These are phyloP conservation scores for Aix galericulata DNA, from an alignment of 2,113 vertebrate species.

Conservation along the genomic window DNA sequence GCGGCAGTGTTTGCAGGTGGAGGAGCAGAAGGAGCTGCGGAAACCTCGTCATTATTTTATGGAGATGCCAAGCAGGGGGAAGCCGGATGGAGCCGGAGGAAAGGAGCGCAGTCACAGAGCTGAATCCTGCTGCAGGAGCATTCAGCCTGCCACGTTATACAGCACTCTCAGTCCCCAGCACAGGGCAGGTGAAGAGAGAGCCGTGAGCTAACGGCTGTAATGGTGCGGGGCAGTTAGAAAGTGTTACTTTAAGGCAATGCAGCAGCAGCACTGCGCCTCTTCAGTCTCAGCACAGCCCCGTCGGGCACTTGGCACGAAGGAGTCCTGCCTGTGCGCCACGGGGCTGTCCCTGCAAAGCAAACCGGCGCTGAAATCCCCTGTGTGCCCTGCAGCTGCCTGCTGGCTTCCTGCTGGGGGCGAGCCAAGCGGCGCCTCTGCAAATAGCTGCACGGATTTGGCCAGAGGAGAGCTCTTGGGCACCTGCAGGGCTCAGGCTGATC, in stretches of 20 bases:
- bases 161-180: rapidly evolving
- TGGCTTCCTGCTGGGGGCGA: neutral
- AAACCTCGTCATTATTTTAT: neutral
- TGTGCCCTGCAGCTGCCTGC: neutral
- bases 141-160: neutral
- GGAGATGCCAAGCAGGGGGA: neutral
- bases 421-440: neutral
- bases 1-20: neutral
- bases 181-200: neutral
- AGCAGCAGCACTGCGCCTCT: neutral
- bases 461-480: neutral
- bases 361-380: neutral
- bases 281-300: no score
- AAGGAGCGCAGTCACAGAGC: neutral
- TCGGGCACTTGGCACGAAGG: no score
- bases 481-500: rapidly evolving
- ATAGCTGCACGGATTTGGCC: neutral
- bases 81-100: neutral
- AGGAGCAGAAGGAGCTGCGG: neutral
- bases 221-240: neutral
- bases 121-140: no score
- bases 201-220: neutral
- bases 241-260: no score
- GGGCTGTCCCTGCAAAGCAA: neutral
- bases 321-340: neutral